These are phyloP conservation scores for Tangara arthus DNA, from an alignment of 2,797 vertebrate genomes.

Conservation along the genomic window DNA sequence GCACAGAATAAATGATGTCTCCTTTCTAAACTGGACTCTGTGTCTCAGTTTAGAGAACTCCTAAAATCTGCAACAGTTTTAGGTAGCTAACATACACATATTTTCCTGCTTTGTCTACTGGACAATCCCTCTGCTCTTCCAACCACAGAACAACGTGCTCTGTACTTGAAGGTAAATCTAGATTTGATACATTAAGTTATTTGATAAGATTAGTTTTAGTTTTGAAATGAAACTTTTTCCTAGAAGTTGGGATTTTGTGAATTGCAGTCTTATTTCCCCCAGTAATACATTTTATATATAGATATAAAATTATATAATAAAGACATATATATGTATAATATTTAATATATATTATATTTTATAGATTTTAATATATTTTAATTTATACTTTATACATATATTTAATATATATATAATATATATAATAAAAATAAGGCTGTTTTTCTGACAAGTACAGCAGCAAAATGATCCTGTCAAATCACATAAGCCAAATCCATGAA, in stretches of 20 bases:
- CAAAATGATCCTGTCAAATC: neutral
- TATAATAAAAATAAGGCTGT: neutral
- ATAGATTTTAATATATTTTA: too few species aligned
- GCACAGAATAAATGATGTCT: neutral
- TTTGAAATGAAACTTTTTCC: neutral
- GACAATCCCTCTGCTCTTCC: neutral
- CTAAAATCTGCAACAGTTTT: neutral
- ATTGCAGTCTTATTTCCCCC: neutral
- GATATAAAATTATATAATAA: too few species aligned
- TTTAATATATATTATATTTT: too few species aligned
- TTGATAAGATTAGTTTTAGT: neutral
- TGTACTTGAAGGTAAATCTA: neutral
- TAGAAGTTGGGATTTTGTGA: neutral
- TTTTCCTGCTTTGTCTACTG: neutral
- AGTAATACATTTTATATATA: neutral
- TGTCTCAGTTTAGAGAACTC: neutral
- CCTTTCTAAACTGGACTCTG: neutral
- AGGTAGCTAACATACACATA: neutral
- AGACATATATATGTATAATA: neutral
- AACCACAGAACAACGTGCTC: neutral
- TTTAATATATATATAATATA: too few species aligned
- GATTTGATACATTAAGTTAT: neutral
- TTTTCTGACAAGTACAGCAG: neutral
- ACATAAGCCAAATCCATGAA: neutral
- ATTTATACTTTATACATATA: too few species aligned